phyloP scores from a whole-genome alignment of 2,888 invertebrate species.

The Odontocerum albicorne region DNA sequence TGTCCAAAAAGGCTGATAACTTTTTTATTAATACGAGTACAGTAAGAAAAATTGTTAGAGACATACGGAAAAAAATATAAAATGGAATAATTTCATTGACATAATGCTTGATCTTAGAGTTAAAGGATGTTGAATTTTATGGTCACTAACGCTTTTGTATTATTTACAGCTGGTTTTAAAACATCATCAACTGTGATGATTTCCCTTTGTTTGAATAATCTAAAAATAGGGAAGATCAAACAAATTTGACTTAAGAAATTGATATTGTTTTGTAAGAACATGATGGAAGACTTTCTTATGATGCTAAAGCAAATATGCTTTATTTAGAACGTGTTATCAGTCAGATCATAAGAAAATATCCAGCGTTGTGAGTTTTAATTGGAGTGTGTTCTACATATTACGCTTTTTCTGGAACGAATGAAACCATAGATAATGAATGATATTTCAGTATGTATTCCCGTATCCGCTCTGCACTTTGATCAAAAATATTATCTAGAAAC shows the following conservation, averaged over 20 bases:
- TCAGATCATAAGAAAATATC: conserved; percentile 52
- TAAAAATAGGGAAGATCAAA: conserved; percentile 45
- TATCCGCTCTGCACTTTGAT: conserved; percentile 47
- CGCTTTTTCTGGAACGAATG: conserved; percentile 44
- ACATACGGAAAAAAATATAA: conserved; percentile 20
- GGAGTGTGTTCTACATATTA: conserved; percentile 45
- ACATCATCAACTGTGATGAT: conserved; percentile 48
- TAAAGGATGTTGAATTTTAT: conserved; percentile 38
- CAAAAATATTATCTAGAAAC: conserved; percentile 49
- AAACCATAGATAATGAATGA: conserved; percentile 42
- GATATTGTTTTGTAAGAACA: conserved; percentile 41
- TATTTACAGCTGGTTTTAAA: conserved; percentile 51
- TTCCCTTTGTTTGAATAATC: conserved; percentile 47
- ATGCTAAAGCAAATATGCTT: conserved; percentile 44
- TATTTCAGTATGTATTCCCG: conserved; percentile 42
- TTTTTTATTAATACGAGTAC: conserved; percentile 35
- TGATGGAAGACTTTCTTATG: conserved; percentile 45
- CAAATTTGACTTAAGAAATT: conserved; percentile 42
- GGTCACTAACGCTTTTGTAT: conserved; percentile 48
- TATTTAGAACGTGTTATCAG: conserved; percentile 47
- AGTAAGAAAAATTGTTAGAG: conserved; percentile 27
- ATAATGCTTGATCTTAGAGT: conserved; percentile 23
- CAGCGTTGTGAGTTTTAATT: conserved; percentile 47
- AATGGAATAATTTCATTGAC: conserved; percentile 28
- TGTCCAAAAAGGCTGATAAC: conserved; percentile 34